Percentiles rank a stretch among this genome's conserved stretches.
phyloP scores from a whole-genome alignment of 2,113 vertebrate species.

The Tachysurus fulvidraco region DNA sequence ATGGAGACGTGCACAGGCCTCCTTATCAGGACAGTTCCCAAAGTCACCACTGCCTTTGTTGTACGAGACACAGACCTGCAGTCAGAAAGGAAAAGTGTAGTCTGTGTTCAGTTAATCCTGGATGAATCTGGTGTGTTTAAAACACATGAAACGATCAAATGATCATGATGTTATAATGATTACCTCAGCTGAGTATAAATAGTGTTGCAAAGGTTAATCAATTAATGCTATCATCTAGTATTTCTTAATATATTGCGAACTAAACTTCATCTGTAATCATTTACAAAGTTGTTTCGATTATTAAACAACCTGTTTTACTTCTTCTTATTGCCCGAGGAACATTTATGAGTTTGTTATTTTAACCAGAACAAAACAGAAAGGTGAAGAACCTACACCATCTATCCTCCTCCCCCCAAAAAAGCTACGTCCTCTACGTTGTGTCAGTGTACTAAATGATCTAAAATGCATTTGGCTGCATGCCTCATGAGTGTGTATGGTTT shows the following conservation, averaged over 20 bases:
- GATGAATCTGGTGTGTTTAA: background rate
- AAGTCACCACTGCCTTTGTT: slow-evolving; percentile 48
- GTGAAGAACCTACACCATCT: background rate
- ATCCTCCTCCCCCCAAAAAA: background rate
- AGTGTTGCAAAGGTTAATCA: background rate
- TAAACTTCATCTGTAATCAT: background rate
- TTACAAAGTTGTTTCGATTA: background rate
- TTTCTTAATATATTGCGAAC: background rate
- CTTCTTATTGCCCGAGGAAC: no score
- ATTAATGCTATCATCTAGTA: background rate
- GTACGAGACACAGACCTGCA: slow-evolving; percentile 51
- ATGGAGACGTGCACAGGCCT: slow-evolving; percentile 50
- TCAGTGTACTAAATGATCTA: background rate
- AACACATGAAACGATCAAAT: background rate
- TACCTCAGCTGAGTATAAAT: background rate
- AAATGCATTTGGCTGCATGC: background rate
- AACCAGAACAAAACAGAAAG: background rate
- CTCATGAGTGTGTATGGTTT: slow-evolving; percentile 8
- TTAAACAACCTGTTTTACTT: background rate
- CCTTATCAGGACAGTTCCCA: slow-evolving; percentile 50
- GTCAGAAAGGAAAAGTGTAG: background rate
- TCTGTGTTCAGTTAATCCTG: background rate
- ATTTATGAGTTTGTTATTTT: background rate
- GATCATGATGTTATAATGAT: background rate
- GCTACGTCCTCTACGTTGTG: background rate